Conservation (phyloP, 2,797 vertebrate genomes). For the Harpagifer antarcticus region DNA sequence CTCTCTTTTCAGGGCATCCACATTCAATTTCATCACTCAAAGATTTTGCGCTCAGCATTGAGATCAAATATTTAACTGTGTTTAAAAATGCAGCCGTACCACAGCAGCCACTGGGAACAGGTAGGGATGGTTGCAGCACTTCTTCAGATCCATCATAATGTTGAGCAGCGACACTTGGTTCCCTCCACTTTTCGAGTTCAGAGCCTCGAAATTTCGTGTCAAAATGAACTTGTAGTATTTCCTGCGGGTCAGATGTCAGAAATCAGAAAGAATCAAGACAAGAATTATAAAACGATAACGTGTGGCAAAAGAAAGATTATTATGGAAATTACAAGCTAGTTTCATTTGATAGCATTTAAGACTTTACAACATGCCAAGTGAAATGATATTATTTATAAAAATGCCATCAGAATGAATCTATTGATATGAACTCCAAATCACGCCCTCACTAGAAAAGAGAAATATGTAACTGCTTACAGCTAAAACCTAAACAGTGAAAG, state of each 20-base stretch:
- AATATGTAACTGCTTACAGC: too few species aligned
- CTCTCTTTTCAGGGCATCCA: neutral
- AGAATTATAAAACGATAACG: neutral
- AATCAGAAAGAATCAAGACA: neutral
- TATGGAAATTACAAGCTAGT: too few species aligned
- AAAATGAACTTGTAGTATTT: constrained; percentile 99
- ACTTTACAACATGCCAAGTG: too few species aligned
- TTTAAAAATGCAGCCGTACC: constrained; percentile 78
- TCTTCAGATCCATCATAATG: constrained; percentile 99
- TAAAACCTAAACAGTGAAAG: too few species aligned
- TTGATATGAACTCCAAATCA: too few species aligned
- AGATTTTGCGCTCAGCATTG: neutral
- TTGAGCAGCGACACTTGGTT: constrained; percentile 98
- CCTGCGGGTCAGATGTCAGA: constrained; percentile 77
- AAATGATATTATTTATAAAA: too few species aligned
- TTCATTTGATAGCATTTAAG: too few species aligned
- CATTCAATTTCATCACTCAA: neutral
- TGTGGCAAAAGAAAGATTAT: neutral
- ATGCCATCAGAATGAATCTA: too few species aligned
- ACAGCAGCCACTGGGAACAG: constrained; percentile 96
- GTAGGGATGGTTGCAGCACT: constrained; percentile 98
- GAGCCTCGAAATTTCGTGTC: constrained; percentile 96
- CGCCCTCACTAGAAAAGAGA: too few species aligned
- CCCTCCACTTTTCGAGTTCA: constrained; percentile 98
- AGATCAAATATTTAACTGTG: neutral